phyloP scores from a whole-genome alignment of 2,888 invertebrate genomes.

The Lasioglossum calceatum region DNA sequence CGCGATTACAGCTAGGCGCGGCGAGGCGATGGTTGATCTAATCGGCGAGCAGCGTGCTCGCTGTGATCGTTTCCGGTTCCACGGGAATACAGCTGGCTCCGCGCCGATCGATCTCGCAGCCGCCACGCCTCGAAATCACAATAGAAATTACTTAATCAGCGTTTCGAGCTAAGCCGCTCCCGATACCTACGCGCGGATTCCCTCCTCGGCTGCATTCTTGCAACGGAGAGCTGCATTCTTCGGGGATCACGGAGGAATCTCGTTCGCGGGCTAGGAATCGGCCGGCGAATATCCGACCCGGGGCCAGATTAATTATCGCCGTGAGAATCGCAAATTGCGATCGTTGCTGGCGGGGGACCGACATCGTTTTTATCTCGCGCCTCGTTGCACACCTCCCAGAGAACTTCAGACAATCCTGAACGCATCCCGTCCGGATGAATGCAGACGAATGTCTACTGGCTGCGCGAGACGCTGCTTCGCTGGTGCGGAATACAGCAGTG shows the following conservation, averaged over 20 bases:
- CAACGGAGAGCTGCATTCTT: constrained; percentile 29
- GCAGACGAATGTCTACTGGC: constrained; percentile 29
- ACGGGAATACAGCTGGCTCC: background rate
- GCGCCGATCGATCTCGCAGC: background rate
- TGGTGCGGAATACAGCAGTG: constrained; percentile 2
- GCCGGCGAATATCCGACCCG: background rate
- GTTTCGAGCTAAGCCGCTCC: background rate
- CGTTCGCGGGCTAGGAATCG: background rate
- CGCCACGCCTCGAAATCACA: background rate
- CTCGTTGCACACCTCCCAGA: constrained; percentile 6
- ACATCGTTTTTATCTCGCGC: constrained; percentile 39
- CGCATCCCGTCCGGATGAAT: constrained; percentile 38
- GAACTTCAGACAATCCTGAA: background rate
- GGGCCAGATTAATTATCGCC: constrained; percentile 35
- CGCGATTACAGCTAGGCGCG: background rate
- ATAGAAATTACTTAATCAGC: constrained; percentile 34
- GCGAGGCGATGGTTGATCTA: background rate
- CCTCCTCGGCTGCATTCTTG: constrained; percentile 30
- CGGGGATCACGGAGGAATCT: constrained; percentile 21
- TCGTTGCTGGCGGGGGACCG: constrained; percentile 15
- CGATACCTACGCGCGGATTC: constrained; percentile 22
- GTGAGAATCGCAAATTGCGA: constrained; percentile 46
- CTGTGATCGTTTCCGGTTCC: background rate
- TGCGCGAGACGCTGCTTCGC: background rate
- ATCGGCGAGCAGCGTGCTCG: background rate